phyloP scores from a whole-genome alignment of 2,888 invertebrate genomes.

The Apeira syringaria region DNA sequence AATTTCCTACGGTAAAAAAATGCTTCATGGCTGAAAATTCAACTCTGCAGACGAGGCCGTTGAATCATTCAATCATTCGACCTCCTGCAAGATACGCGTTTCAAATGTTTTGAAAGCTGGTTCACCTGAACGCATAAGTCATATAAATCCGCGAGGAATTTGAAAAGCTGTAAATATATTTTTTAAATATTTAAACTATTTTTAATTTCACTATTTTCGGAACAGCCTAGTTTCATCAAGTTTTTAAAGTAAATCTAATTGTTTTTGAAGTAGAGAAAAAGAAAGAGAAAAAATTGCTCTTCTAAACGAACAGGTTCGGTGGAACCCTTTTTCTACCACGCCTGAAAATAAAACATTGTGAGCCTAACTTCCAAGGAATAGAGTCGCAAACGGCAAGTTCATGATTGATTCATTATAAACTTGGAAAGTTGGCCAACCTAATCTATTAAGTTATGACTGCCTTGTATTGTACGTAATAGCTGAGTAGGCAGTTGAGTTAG shows the following conservation, averaged over 20 bases:
- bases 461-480: constrained; percentile 15
- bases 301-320: too few species aligned
- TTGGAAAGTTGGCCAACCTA: constrained; percentile 13
- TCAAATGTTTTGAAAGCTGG: too few species aligned
- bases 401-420: constrained; percentile 5
- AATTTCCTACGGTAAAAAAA: too few species aligned
- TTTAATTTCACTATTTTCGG: neutral
- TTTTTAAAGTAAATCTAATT: constrained; percentile 1
- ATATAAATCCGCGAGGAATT: too few species aligned
- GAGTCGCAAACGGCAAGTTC: neutral
- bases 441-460: constrained; percentile 27
- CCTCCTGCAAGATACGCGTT: too few species aligned
- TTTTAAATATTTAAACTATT: too few species aligned
- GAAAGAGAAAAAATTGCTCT: too few species aligned
- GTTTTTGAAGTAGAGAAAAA: neutral
- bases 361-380: neutral
- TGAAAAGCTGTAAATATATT: too few species aligned
- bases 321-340: neutral
- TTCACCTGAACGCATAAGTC: too few species aligned
- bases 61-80: too few species aligned
- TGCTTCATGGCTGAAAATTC: too few species aligned
- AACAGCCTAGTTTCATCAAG: constrained; percentile 1
- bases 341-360: neutral
- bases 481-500: constrained; percentile 21
- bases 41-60: too few species aligned